Evolutionary conservation across 1,140 invertebrate genomes (phyloP).

Genomic region (Drosophila suzukii): DNA sequence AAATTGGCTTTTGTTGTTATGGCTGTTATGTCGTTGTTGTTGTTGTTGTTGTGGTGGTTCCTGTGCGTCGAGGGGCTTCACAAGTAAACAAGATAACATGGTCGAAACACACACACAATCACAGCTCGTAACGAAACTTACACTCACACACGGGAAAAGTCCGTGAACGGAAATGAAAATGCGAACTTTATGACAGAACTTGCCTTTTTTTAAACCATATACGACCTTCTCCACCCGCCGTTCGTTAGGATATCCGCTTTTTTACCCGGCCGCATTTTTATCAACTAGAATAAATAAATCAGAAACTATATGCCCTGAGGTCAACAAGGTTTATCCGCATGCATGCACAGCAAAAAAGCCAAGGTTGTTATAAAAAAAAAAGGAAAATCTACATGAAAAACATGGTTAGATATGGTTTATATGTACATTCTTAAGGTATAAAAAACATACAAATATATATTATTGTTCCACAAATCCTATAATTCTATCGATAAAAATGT

Average conservation of each 20-base stretch:
- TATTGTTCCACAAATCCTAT: not conserved
- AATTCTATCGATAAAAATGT: no score
- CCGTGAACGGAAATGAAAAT: slow-evolving; percentile 71
- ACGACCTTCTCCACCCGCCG: slow-evolving; percentile 24
- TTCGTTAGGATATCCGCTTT: slow-evolving; percentile 44
- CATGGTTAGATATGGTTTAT: not conserved
- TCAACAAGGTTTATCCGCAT: slow-evolving; percentile 15
- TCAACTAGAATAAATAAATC: slow-evolving; percentile 59
- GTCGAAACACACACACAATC: slow-evolving; percentile 32
- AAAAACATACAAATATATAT: not conserved
- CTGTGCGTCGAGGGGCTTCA: slow-evolving; percentile 59
- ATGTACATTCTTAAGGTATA: not conserved
- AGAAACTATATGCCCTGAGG: slow-evolving; percentile 44
- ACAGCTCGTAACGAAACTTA: slow-evolving; percentile 16
- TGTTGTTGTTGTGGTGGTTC: slow-evolving; percentile 11
- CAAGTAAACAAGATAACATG: slow-evolving; percentile 72
- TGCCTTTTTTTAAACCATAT: slow-evolving; percentile 30
- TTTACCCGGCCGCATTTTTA: slow-evolving; percentile 44
- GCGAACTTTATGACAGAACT: slow-evolving; percentile 69
- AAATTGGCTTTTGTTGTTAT: slow-evolving; percentile 77
- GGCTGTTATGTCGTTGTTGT: slow-evolving; percentile 17
- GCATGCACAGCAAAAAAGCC: not conserved
- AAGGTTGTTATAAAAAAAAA: not conserved
- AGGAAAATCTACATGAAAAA: not conserved
- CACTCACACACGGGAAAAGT: slow-evolving; percentile 10